Evolutionary conservation across 2,113 vertebrate genomes (phyloP).

Genomic region (Manacus vitellinus): DNA sequence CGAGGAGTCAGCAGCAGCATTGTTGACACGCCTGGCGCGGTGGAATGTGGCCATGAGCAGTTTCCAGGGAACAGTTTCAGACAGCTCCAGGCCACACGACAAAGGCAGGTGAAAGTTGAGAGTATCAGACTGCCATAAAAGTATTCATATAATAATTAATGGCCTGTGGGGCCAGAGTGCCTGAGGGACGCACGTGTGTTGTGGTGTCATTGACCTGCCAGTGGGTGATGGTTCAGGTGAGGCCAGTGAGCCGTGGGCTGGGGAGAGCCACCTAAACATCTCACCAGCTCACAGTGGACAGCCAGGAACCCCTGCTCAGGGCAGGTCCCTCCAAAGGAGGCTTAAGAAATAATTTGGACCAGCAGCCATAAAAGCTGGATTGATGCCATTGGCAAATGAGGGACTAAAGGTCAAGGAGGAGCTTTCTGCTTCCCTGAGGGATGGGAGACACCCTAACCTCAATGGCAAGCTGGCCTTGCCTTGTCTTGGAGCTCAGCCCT

Average conservation of each 20-base stretch:
- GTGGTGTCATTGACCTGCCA: not conserved
- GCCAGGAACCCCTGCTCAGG: not conserved
- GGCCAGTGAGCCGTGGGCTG: not conserved
- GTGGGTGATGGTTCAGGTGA: not conserved
- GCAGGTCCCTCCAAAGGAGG: not conserved
- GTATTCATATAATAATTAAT: not conserved
- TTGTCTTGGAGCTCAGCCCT: not conserved
- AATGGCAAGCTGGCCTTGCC: not conserved
- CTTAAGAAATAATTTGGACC: not conserved
- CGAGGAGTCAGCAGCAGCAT: not conserved
- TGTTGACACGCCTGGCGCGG: not conserved
- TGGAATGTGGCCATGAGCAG: not conserved
- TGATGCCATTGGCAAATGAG: not conserved
- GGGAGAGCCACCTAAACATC: not conserved
- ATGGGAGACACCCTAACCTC: not conserved
- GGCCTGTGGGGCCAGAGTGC: not conserved
- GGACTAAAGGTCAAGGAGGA: slow-evolving; percentile 32
- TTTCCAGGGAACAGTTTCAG: not conserved
- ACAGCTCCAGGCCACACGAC: not conserved
- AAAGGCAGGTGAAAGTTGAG: not conserved
- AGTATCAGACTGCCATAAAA: not conserved
- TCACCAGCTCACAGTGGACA: not conserved
- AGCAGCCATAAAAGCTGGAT: not conserved
- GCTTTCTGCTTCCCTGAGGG: not conserved
- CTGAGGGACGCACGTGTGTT: not conserved